Conservation (phyloP, 2,113 vertebrate genomes). For the Lutjanus erythropterus region DNA sequence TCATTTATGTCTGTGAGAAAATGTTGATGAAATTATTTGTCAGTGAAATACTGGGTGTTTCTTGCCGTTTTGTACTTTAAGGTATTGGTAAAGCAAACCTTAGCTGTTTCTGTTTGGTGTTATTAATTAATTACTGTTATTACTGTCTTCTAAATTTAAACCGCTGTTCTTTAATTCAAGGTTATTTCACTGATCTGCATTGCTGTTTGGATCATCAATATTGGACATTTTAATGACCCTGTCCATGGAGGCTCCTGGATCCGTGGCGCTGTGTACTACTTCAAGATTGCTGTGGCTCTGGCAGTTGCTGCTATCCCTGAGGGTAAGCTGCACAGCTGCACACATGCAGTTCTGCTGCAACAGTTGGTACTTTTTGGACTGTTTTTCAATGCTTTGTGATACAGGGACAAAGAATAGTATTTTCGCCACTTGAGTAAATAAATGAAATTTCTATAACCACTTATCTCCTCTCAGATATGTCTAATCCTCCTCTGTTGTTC, state of each 20-base stretch:
- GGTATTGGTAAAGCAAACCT: not conserved
- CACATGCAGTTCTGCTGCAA: not conserved
- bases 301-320: conserved; percentile 98
- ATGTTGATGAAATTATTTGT: too few relatives aligned
- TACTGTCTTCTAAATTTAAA: not conserved
- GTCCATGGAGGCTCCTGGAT: conserved; percentile 99
- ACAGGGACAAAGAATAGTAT: not conserved
- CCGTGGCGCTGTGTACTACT: conserved; percentile 98
- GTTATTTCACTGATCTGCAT: conserved; percentile 98
- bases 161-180: conserved; percentile 80
- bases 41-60: not conserved
- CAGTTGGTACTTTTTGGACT: not conserved
- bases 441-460: not conserved
- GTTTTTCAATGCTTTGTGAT: conserved; percentile 1
- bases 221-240: conserved; percentile 97
- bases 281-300: conserved; percentile 97
- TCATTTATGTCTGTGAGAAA: too few relatives aligned
- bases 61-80: not conserved
- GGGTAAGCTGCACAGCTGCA: conserved; percentile 72
- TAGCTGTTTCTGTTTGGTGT: not conserved
- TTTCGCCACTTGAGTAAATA: not conserved
- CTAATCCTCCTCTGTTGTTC: not conserved
- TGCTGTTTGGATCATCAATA: conserved; percentile 99
- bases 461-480: not conserved
- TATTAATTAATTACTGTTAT: not conserved